A percentile compares a stretch with the other conserved stretches of the same genome.
These are phyloP conservation scores for Falco cherrug DNA, from an alignment of 2,797 vertebrate species.

Conservation along the genomic window DNA sequence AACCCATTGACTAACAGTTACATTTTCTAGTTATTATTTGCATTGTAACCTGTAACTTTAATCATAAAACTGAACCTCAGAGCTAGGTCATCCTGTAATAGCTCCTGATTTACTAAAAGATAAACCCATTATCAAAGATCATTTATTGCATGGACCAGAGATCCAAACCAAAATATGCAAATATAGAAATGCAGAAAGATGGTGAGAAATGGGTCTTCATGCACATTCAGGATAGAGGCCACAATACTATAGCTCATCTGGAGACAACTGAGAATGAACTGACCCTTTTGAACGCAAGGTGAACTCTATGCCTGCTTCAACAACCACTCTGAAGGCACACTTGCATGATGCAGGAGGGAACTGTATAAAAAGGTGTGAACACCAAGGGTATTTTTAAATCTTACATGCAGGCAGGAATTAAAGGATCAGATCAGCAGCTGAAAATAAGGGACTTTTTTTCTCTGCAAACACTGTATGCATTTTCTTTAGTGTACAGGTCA, in stretches of 20 bases:
- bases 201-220: neutral
- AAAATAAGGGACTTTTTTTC: neutral
- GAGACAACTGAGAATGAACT: neutral
- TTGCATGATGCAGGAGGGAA: neutral
- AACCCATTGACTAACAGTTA: neutral
- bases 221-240: neutral
- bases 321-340: neutral
- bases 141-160: neutral
- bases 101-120: neutral
- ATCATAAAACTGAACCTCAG: neutral
- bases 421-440: neutral
- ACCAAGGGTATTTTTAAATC: neutral
- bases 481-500: slow-evolving; percentile 10
- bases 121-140: neutral
- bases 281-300: neutral
- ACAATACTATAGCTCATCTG: neutral
- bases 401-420: neutral
- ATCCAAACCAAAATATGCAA: neutral
- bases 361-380: neutral
- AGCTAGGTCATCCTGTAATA: neutral
- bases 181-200: neutral
- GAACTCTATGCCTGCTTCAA: neutral
- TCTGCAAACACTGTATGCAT: neutral
- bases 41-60: neutral
- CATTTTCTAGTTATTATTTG: neutral